Percentiles rank a stretch among this genome's conserved stretches.
Evolutionary conservation across 1,140 invertebrate species (phyloP).

Genomic region (Drosophila ironensis): DNA sequence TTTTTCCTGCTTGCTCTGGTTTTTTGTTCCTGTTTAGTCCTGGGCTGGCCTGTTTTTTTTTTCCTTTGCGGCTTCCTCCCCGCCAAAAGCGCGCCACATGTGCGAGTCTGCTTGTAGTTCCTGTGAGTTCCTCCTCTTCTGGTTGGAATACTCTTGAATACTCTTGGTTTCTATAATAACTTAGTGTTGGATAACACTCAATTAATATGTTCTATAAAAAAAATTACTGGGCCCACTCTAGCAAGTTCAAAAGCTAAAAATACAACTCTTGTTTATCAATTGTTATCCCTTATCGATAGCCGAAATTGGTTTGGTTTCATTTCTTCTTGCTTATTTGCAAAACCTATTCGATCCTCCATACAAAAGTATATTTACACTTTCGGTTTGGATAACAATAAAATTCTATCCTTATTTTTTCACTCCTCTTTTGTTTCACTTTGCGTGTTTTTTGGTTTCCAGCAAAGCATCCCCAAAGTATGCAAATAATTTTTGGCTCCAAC

Average conservation of each 20-base stretch:
- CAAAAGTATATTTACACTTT: not conserved
- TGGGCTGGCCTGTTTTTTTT: constrained; percentile 2
- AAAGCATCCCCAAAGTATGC: constrained; percentile 77
- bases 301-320: too few species aligned
- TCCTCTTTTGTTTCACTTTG: constrained; percentile 32
- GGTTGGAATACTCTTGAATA: not conserved
- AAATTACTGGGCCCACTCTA: too few species aligned
- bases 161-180: not conserved
- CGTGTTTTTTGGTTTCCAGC: constrained; percentile 23
- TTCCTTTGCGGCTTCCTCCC: constrained; percentile 8
- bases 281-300: too few species aligned
- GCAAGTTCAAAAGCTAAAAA: too few species aligned
- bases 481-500: constrained; percentile 70
- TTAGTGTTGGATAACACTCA: too few species aligned
- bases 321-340: too few species aligned
- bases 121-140: constrained; percentile 11
- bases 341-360: too few species aligned
- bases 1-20: constrained; percentile 3
- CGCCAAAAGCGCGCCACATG: constrained; percentile 69
- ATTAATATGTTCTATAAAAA: too few species aligned
- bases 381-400: too few species aligned
- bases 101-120: constrained; percentile 45
- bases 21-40: too few species aligned
- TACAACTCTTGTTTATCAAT: too few species aligned
- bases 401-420: not conserved